Evolutionary conservation across 2,888 invertebrate genomes (phyloP).

Genomic region (Melanostoma scalare): DNA sequence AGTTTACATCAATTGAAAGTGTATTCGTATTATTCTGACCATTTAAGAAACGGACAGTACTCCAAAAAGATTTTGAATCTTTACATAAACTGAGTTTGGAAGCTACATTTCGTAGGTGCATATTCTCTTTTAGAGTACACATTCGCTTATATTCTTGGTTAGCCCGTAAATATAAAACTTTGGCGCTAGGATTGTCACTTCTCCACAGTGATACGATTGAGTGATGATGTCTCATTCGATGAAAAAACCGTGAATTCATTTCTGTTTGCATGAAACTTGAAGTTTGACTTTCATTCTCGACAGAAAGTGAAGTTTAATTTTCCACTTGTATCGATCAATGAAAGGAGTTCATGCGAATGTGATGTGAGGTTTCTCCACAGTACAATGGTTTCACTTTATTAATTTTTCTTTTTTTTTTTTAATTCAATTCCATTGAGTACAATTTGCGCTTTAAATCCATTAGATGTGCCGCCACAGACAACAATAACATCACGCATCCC

Average conservation of each 20-base stretch:
- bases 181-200: no score
- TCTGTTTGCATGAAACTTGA: not conserved
- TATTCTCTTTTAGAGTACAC: no score
- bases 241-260: not conserved
- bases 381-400: constrained; percentile 41
- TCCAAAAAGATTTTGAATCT: no score
- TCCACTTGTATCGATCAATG: constrained; percentile 17
- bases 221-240: constrained; percentile 23
- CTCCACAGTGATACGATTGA: constrained; percentile 51
- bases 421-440: constrained; percentile 20
- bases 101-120: no score
- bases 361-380: constrained; percentile 6
- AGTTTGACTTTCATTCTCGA: constrained; percentile 22
- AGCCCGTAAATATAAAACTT: no score
- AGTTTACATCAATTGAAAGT: no score
- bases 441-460: constrained; percentile 26
- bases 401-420: not conserved
- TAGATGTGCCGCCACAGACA: not conserved
- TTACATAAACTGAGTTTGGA: no score
- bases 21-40: no score
- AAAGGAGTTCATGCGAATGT: constrained; percentile 4
- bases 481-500: not conserved
- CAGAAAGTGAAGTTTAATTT: constrained; percentile 30
- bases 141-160: no score
- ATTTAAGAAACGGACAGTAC: no score